Evolutionary conservation across 2,797 vertebrate genomes (phyloP).

Genomic region (Hyperoplus lanceolatus): DNA sequence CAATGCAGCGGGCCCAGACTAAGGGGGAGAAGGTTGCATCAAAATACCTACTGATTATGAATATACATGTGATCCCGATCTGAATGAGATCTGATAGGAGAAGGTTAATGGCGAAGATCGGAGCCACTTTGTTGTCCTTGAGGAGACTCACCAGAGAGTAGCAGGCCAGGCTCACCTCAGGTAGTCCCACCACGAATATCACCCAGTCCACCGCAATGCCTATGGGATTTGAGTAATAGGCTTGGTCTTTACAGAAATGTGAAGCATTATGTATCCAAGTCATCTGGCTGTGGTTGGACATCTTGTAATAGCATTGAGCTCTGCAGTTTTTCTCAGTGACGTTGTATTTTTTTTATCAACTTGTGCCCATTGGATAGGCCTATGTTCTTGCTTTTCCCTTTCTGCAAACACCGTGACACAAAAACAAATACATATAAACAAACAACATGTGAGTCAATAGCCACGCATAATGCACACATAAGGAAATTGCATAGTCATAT

Average conservation of each 20-base stretch:
- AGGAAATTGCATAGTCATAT: neutral
- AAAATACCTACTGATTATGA: constrained; percentile 29
- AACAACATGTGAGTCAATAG: neutral
- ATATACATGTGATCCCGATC: constrained; percentile 33
- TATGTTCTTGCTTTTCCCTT: neutral
- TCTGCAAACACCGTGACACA: neutral
- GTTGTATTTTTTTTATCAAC: neutral
- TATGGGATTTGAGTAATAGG: constrained; percentile 31
- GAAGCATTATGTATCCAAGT: neutral
- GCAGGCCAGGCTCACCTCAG: constrained; percentile 37
- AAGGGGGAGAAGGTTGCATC: neutral
- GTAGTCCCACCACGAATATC: constrained; percentile 26
- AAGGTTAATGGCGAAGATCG: constrained; percentile 37
- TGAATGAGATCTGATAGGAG: constrained; percentile 49
- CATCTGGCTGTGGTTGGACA: constrained; percentile 3
- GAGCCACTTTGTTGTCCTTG: constrained; percentile 19
- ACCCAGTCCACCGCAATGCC: constrained; percentile 44
- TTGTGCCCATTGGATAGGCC: neutral
- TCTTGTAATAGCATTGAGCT: neutral
- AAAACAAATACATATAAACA: neutral
- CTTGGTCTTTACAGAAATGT: constrained; percentile 14
- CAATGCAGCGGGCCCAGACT: neutral
- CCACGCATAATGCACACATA: neutral
- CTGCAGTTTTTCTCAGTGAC: constrained; percentile 6
- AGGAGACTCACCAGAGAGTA: constrained; percentile 32